These are phyloP conservation scores for Furnarius figulus DNA, from an alignment of 2,113 vertebrate genomes.

Conservation along the genomic window DNA sequence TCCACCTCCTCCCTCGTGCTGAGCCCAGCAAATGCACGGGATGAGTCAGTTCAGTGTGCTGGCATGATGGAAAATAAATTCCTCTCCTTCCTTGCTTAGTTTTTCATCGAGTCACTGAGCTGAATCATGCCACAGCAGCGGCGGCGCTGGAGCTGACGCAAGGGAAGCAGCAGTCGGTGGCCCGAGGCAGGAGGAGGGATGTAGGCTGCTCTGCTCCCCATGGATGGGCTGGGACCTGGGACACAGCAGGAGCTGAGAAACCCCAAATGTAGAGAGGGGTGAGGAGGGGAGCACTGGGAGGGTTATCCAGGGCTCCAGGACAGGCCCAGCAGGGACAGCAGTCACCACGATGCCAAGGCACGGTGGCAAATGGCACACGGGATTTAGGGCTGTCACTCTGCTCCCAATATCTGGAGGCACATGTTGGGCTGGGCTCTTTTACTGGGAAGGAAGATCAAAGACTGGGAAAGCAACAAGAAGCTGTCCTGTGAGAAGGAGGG, in stretches of 20 bases:
- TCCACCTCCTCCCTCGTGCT: neutral
- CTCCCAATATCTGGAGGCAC: neutral
- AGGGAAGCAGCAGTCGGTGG: neutral
- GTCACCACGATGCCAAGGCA: neutral
- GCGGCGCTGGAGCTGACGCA: neutral
- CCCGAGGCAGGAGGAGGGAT: neutral
- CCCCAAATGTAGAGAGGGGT: neutral
- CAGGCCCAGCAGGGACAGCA: neutral
- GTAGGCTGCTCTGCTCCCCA: neutral
- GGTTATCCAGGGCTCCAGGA: neutral
- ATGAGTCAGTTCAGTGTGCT: neutral
- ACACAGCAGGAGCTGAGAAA: neutral
- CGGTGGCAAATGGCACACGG: neutral
- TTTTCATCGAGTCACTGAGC: neutral
- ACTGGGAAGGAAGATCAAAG: slow-evolving; percentile 31
- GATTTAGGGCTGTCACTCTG: neutral
- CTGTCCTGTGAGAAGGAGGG: neutral
- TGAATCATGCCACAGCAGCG: neutral
- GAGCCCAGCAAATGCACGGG: neutral
- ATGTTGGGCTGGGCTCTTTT: neutral
- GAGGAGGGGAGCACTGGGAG: neutral
- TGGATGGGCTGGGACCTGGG: neutral
- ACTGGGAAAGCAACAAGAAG: slow-evolving; percentile 7
- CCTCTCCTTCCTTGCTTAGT: neutral
- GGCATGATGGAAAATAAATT: neutral